Base-by-base conservation (phyloP, 2,797 vertebrate species). In the Babyrousa celebensis region DNA sequence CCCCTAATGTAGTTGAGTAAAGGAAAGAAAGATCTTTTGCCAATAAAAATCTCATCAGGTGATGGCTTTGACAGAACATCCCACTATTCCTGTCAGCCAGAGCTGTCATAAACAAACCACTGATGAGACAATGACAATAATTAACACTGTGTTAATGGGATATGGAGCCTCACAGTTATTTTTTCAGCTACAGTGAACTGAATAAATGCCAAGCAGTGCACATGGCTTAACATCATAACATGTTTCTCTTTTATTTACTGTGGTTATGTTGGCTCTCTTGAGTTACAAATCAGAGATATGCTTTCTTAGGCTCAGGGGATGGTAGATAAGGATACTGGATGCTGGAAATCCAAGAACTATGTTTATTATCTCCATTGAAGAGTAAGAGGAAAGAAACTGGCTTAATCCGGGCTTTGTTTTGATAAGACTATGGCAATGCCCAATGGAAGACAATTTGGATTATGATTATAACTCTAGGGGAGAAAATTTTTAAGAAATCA, bases 41-140 rank as follows among this genome's bases (percentile, higher is more conserved):
- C 98, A 98, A 96, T 98, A 98, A 98, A 98, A 98, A 96, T 98
- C 98, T 97, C 98, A 98, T 99, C 98, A 98, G 98, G 98, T 98
- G 98, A 98, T 98, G 97, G 90, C 96, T 98, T 97, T 99, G 98
- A 98, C 98, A 98, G 98, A 98, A 94, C 92, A 79, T 97, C 98
- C 98, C 97, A 97, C 97, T 98, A 98, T 98, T 98, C 92, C 97
- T 98, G 98, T 98, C 98, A 98, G 97, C 98, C 97, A 97, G 97
- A 98, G 96, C 98, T 98, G 98, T 98, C 56, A 32, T 98, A 98
- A 99, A 98, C 98, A 98, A 98, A 98, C 97, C 96, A 82, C 97
- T 99, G 98, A 99, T 98, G 98, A 98, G 98, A 98, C 98, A 98
- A 98, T 99, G 98, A 98, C 98, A 98, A 98, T 99, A 98, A 99